Conservation (phyloP, 2,797 vertebrate genomes). For the Orientallactaga sibirica region DNA sequence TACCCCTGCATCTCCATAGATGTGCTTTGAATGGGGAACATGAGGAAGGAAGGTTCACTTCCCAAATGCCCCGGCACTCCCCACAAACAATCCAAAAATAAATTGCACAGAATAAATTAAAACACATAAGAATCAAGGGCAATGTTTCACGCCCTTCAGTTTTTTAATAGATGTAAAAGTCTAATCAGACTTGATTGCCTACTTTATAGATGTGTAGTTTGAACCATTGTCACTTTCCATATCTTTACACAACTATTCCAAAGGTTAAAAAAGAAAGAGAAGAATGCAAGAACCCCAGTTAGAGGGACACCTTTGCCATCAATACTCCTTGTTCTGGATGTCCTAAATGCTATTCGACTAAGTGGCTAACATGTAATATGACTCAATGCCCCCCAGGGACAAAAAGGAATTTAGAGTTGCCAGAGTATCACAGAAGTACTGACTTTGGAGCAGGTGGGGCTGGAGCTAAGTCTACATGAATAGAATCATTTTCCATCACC, state of each 20-base stretch:
- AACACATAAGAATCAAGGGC: neutral
- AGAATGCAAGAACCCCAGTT: neutral
- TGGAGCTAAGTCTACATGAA: neutral
- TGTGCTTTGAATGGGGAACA: neutral
- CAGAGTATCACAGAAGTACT: neutral
- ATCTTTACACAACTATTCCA: neutral
- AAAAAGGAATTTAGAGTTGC: neutral
- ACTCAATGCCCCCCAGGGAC: neutral
- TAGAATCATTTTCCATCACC: neutral
- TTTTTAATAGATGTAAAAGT: conserved; percentile 35
- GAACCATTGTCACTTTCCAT: neutral
- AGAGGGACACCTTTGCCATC: neutral
- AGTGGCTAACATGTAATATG: neutral
- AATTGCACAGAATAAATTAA: conserved; percentile 27
- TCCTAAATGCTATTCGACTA: neutral
- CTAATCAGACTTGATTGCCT: neutral
- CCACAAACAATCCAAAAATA: neutral
- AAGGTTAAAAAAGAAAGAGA: neutral
- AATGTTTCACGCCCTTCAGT: conserved; percentile 19
- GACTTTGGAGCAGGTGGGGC: neutral
- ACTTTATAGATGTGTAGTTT: neutral
- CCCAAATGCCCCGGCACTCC: neutral
- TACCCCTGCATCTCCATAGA: neutral
- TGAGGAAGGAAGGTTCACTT: neutral
- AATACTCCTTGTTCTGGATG: neutral